phyloP scores from a whole-genome alignment of 2,888 invertebrate species.

The Oscheius sp. region DNA sequence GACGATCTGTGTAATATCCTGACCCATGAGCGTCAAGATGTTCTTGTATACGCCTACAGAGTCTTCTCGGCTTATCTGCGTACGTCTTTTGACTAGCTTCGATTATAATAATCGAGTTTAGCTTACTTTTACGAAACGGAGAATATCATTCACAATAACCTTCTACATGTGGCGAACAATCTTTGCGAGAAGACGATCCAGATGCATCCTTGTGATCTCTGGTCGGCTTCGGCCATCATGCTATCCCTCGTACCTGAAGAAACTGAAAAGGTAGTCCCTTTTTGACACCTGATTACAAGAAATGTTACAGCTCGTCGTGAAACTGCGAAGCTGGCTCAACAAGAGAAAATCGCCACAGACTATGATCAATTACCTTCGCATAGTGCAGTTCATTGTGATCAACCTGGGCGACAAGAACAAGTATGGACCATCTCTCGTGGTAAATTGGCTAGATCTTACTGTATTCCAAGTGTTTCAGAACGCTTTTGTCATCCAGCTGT shows the following conservation, averaged over 20 bases:
- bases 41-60: conserved; percentile 53
- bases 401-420: background rate
- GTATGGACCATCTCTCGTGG: background rate
- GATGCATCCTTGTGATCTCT: conserved; percentile 39
- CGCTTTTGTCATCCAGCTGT: conserved; percentile 13
- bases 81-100: conserved; percentile 26
- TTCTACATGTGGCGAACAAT: conserved; percentile 3
- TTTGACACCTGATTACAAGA: background rate
- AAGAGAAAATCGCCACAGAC: conserved; percentile 36
- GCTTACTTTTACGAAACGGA: conserved; percentile 9
- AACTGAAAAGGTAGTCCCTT: conserved; percentile 6
- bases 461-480: background rate
- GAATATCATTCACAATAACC: background rate
- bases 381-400: conserved; percentile 40
- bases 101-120: background rate
- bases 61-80: conserved; percentile 56
- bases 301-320: conserved; percentile 3
- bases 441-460: background rate
- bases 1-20: conserved; percentile 15
- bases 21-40: conserved; percentile 41
- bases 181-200: conserved; percentile 34
- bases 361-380: conserved; percentile 44
- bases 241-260: background rate
- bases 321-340: conserved; percentile 11
- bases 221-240: conserved; percentile 18